These are phyloP conservation scores for Lateolabrax maculatus DNA, from an alignment of 2,797 vertebrate species.

Conservation along the genomic window DNA sequence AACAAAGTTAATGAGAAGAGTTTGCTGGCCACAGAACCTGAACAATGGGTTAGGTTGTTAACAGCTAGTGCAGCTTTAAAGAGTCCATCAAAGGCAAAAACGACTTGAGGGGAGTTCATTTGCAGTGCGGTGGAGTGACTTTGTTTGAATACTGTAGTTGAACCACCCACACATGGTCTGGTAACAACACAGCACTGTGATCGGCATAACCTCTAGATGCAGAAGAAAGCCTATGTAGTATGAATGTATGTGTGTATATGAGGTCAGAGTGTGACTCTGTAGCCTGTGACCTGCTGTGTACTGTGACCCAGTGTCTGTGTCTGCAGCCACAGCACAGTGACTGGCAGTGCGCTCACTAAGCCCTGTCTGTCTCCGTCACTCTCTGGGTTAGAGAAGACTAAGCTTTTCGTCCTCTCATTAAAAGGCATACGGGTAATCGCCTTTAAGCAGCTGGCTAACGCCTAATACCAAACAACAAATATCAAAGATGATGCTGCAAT, in stretches of 20 bases:
- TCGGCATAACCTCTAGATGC: neutral
- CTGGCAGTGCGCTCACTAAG: slow-evolving; percentile 52
- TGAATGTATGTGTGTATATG: neutral
- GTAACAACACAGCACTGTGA: neutral
- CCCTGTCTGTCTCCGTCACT: slow-evolving; percentile 57
- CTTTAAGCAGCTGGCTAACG: slow-evolving; percentile 75
- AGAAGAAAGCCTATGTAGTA: neutral
- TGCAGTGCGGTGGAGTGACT: neutral
- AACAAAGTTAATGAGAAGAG: neutral
- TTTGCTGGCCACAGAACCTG: neutral
- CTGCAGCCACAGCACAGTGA: slow-evolving; percentile 28
- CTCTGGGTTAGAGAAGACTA: slow-evolving; percentile 75
- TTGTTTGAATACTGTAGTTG: neutral
- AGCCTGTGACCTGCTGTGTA: slow-evolving; percentile 58
- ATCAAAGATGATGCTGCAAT: slow-evolving; percentile 45
- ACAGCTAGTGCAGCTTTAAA: neutral
- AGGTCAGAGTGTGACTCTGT: slow-evolving; percentile 49
- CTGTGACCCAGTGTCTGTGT: slow-evolving; percentile 59
- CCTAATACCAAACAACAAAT: slow-evolving; percentile 72
- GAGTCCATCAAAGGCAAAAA: neutral
- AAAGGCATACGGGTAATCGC: slow-evolving; percentile 78
- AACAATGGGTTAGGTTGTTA: neutral
- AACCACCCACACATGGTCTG: neutral
- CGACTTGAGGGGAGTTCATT: neutral
- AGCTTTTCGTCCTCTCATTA: slow-evolving; percentile 81